A percentile compares a stretch with the other conserved stretches of the same genome.
Conservation (phyloP, 2,888 invertebrate genomes). For the Melanchra persicariae region DNA sequence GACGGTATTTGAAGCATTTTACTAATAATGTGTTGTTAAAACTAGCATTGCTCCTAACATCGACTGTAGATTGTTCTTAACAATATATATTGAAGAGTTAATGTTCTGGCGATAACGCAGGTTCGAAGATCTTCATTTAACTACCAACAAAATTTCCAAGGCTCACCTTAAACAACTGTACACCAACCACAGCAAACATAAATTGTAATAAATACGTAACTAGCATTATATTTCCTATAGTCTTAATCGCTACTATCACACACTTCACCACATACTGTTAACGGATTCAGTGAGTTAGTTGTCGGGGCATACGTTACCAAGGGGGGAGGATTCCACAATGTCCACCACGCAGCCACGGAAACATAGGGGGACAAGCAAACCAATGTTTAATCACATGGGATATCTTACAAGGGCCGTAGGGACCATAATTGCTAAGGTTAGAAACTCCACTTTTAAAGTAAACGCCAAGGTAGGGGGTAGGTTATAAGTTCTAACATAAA, state of each 20-base stretch:
- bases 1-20: not conserved
- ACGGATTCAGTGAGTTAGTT: slow-evolving; percentile 81
- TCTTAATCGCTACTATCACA: slow-evolving; percentile 99
- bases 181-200: slow-evolving; percentile 99
- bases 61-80: not conserved
- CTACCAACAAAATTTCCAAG: slow-evolving; percentile 22
- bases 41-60: not conserved
- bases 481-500: slow-evolving; percentile 76
- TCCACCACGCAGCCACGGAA: slow-evolving; percentile 84
- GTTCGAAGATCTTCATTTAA: slow-evolving; percentile 44
- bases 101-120: not conserved
- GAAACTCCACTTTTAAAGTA: slow-evolving; percentile 69
- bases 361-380: slow-evolving; percentile 90
- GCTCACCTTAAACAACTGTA: slow-evolving; percentile 99
- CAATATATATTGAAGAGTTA: not conserved
- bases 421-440: slow-evolving; percentile 72
- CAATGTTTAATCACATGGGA: slow-evolving; percentile 83
- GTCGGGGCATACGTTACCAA: slow-evolving; percentile 85
- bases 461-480: slow-evolving; percentile 89
- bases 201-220: slow-evolving; percentile 99
- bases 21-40: not conserved
- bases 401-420: slow-evolving; percentile 67
- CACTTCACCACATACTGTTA: slow-evolving; percentile 99
- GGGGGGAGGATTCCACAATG: slow-evolving; percentile 77
- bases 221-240: slow-evolving; percentile 99